Evolutionary conservation across 2,797 vertebrate species (phyloP).

Genomic region (Hemibagrus guttatus): DNA sequence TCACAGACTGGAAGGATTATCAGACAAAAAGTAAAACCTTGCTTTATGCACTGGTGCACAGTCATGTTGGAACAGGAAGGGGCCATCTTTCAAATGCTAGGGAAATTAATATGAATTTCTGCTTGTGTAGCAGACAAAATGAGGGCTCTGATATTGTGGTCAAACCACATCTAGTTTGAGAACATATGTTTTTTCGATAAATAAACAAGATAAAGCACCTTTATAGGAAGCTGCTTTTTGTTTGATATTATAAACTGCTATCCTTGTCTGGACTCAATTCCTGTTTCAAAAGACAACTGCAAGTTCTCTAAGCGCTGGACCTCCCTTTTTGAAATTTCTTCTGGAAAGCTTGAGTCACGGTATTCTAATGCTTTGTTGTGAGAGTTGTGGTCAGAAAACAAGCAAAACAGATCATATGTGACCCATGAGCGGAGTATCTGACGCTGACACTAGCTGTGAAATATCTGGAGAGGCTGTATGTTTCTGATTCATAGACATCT

Average conservation of each 20-base stretch:
- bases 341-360: not conserved
- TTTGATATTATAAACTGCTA: not conserved
- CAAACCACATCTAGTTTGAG: not conserved
- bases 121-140: not conserved
- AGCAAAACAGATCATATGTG: not conserved
- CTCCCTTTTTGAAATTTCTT: not conserved
- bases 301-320: too few relatives aligned
- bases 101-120: not conserved
- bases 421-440: not conserved
- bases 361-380: not conserved
- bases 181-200: not conserved
- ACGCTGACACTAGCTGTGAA: not conserved
- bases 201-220: not conserved
- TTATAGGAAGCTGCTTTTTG: not conserved
- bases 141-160: not conserved
- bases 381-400: not conserved
- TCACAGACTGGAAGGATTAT: not conserved
- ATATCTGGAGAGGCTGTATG: not conserved
- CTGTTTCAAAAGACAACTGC: not conserved
- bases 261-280: not conserved
- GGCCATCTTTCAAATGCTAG: too few relatives aligned
- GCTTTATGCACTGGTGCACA: too few relatives aligned
- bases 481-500: conserved; percentile 10
- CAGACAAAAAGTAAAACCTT: not conserved
- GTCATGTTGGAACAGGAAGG: too few relatives aligned